Base-by-base conservation (phyloP, 2,888 invertebrate genomes). In the Tanytarsus gracilentus region DNA sequence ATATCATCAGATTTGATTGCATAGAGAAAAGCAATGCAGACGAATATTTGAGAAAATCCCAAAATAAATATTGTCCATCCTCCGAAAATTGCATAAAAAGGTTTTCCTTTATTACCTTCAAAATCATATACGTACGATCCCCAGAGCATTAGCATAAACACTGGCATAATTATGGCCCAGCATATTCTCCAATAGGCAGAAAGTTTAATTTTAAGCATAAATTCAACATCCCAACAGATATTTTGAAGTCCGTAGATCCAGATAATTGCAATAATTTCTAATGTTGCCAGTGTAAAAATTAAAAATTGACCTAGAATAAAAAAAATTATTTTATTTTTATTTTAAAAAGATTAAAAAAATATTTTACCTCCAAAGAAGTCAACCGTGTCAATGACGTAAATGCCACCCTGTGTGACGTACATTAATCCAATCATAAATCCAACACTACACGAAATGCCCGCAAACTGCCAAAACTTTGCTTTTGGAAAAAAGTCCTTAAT, bases 141-240 rank as follows among this genome's bases (percentile, higher is more conserved):
- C 71, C 67, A 81, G 36, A 88, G 86, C 1, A 79, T 69, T 6
- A 81, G 70, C 76, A 88, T 80, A 65, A 85, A 75, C 0, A 78
- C 68, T 0, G 89, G 90, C 7, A 85, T 85, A 55, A 87, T 74
- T 30, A 86, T 59, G 0, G 79, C 78, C 90, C 90, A 90, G 64
- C 86, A 87, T 23, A 84, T 62, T 50, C 87, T 79, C 88, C 88
- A 90, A 69, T 88, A 90, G 11, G 81, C 64, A 0, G 82, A 78
- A 0, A 70, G 83, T 67, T 78, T 79, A 16, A 75, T 76, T 23
- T 82, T 80, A 65, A 85, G 71, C 89, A 90, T 90, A 69, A 83
- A 90, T 68, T 88, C 85, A 39, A 88, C 73, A 67, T 90, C 89
- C 52, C 78, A 72, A 64, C 83, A 78, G 64, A 85, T 76, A 64